Evolutionary conservation across 2,797 vertebrate genomes (phyloP).

Genomic region (Falco naumanni): DNA sequence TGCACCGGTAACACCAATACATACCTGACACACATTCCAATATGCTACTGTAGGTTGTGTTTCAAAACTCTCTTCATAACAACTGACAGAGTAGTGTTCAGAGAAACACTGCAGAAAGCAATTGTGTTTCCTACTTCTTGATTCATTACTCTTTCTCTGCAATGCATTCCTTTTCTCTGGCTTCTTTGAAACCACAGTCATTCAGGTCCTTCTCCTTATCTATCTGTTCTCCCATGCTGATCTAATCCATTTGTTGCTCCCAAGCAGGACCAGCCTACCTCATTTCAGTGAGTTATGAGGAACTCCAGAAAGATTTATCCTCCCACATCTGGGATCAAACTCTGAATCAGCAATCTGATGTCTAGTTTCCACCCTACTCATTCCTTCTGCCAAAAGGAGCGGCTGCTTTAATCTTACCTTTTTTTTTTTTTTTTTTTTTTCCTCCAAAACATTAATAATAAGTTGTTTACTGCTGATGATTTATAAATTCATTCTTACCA

Average conservation of each 20-base stretch:
- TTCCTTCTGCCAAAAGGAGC: constrained; percentile 54
- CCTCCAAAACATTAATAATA: not conserved
- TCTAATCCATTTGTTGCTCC: constrained; percentile 51
- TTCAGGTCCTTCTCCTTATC: constrained; percentile 10
- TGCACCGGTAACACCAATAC: not conserved
- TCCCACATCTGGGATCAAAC: constrained; percentile 68
- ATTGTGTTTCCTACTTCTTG: not conserved
- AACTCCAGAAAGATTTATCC: constrained; percentile 63
- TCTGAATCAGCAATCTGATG: constrained; percentile 68
- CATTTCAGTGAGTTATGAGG: constrained; percentile 67
- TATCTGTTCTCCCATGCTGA: constrained; percentile 53
- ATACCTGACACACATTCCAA: not conserved
- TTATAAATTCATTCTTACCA: not conserved
- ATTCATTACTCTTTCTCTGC: not conserved
- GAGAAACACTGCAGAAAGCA: not conserved
- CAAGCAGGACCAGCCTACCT: constrained; percentile 45
- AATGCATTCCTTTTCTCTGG: not conserved
- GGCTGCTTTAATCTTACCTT: constrained; percentile 45
- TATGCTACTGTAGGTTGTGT: fast-evolving
- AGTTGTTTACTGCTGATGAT: not conserved
- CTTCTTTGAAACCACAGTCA: constrained; percentile 9
- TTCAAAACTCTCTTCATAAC: not conserved
- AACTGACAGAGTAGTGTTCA: not conserved
- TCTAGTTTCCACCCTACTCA: constrained; percentile 55
- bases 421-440: not conserved